A percentile compares a stretch with the other conserved stretches of the same genome.
Conservation (phyloP, 1,140 invertebrate genomes). For the Probaryconus sp. region DNA sequence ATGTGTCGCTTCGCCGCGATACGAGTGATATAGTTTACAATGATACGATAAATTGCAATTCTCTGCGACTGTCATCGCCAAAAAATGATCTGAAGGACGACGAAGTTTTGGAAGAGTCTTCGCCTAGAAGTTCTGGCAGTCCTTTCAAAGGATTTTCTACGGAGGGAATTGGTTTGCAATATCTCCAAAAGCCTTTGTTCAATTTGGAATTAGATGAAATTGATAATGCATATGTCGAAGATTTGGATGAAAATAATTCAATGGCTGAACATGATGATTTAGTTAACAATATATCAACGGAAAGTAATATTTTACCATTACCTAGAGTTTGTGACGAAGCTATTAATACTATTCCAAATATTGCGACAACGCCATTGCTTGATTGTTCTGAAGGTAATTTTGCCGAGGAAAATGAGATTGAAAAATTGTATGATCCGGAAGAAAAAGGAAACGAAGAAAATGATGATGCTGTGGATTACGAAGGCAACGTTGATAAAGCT, state of each 20-base stretch:
- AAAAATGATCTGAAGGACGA: conserved; percentile 56
- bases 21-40: conserved; percentile 53
- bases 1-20: conserved; percentile 23
- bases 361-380: conserved; percentile 47
- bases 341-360: conserved; percentile 44
- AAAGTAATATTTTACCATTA: conserved; percentile 38
- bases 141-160: conserved; percentile 54
- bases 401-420: conserved; percentile 23
- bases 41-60: conserved; percentile 57
- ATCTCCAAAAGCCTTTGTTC: conserved; percentile 51
- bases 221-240: conserved; percentile 38
- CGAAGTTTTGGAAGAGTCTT: conserved; percentile 35
- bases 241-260: conserved; percentile 18
- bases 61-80: conserved; percentile 43
- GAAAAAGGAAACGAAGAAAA: conserved; percentile 9
- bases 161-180: conserved; percentile 42
- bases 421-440: conserved; percentile 40
- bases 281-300: conserved; percentile 20
- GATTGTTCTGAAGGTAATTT: conserved; percentile 31
- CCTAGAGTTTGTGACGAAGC: conserved; percentile 27
- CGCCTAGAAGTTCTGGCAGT: conserved; percentile 44
- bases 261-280: conserved; percentile 40
- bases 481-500: neutral
- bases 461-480: neutral
- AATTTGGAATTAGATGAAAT: conserved; percentile 53